Base-by-base conservation (phyloP, 2,888 invertebrate species). In the Ephialtes manifestator region DNA sequence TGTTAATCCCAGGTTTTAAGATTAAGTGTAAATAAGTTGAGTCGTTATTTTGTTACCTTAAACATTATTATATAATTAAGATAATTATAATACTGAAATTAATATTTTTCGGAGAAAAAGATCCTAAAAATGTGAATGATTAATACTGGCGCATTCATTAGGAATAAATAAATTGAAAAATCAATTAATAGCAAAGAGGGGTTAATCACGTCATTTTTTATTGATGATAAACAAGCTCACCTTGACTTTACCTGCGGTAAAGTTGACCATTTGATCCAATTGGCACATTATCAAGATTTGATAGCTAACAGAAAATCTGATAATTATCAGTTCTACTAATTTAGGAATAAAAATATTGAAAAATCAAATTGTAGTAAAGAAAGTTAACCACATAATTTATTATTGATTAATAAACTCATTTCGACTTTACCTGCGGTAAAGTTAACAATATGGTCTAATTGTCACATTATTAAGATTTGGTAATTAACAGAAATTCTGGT, bases 1-100 rank as follows among this genome's bases (percentile, higher is more conserved):
- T n/a, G 4, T 8, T 20, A 18, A 24, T 15, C 15, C 48, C 67
- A 67, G 31, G 35, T 51, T 46, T 78, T 58, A 46, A 11, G 20
- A 5, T 53, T 53, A 43, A 31, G 63, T 65, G 80, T 81, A 76
- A 65, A 80, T 70, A 51, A 58, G 13, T 78, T 28, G 8, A 58
- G 24, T 35, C 46, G 43, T 80, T 63, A 20, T 28, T 71, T 51
- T 28, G n/a, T 24, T 28, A 13, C 7, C 39, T 2, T 7, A 28
- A 46, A 28, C 20, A 68, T 68, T 24, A 8, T 68, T 1, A 7
- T 68, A 46, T 4, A 11, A 39, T 63, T 63, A 46, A 5, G 8
- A 18, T 65, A 18, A 8, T 65, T 43, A 39, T 4, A 46, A 46
- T 46, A 67, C 10, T 10, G 67, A 11, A 13, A 24, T 67, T 0